These are phyloP conservation scores for Eilema depressum DNA, from an alignment of 2,888 invertebrate species.

Conservation along the genomic window DNA sequence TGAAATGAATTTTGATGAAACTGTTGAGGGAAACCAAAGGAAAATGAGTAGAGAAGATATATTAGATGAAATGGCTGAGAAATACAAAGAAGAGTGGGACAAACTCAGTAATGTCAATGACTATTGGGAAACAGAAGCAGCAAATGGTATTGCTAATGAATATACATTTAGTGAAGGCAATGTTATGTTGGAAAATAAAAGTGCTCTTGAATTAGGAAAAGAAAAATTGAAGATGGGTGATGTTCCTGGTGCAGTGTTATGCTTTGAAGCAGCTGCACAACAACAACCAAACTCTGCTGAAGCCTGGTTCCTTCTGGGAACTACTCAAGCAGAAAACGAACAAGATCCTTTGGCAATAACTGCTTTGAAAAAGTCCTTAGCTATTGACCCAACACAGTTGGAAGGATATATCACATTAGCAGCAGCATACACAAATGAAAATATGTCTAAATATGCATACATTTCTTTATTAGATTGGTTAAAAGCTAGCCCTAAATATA, in stretches of 20 bases:
- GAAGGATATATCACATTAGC: constrained; percentile 96
- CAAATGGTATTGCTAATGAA: constrained; percentile 86
- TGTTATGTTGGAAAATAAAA: constrained; percentile 91
- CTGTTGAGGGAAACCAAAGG: constrained; percentile 71
- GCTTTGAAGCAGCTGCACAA: constrained; percentile 98
- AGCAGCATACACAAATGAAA: constrained; percentile 98
- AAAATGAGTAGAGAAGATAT: constrained; percentile 77
- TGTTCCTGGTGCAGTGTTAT: constrained; percentile 97
- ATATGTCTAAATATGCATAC: constrained; percentile 96
- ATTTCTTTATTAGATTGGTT: constrained; percentile 93
- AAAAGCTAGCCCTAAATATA: constrained; percentile 93
- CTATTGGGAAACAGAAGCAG: constrained; percentile 89
- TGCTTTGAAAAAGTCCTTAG: constrained; percentile 94
- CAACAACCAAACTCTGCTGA: constrained; percentile 92
- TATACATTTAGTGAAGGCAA: constrained; percentile 95
- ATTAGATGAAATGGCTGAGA: constrained; percentile 85
- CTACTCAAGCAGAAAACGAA: constrained; percentile 99
- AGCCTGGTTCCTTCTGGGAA: constrained; percentile 95
- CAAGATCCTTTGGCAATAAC: constrained; percentile 97
- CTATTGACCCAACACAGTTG: constrained; percentile 92
- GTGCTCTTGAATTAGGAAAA: constrained; percentile 95
- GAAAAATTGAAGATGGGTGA: constrained; percentile 94
- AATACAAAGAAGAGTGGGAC: constrained; percentile 92
- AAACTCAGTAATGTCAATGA: constrained; percentile 89
- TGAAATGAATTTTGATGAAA: constrained; percentile 86